Evolutionary conservation across 2,113 vertebrate species (phyloP).

Genomic region (Callionymus lyra): DNA sequence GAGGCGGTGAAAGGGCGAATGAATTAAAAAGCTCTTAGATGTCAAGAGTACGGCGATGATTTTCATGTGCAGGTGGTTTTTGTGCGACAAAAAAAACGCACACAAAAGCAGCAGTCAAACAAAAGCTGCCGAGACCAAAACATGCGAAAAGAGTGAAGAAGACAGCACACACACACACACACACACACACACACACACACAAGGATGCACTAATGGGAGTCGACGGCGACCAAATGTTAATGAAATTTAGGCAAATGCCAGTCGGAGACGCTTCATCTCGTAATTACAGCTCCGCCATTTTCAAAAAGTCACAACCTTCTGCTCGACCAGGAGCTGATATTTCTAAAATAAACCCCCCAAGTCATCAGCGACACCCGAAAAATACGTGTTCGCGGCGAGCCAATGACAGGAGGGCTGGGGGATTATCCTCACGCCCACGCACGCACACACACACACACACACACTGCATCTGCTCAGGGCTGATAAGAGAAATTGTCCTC

Average conservation of each 20-base stretch:
- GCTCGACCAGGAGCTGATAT: conserved; percentile 23
- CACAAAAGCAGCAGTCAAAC: background rate
- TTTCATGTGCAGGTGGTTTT: conserved; percentile 7
- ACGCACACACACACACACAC: conserved; percentile 16
- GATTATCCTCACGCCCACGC: conserved; percentile 42
- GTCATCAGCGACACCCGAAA: conserved; percentile 39
- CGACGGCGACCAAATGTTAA: conserved; percentile 4
- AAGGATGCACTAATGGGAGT: conserved; percentile 1
- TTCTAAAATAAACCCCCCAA: conserved; percentile 31
- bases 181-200: conserved; percentile 13
- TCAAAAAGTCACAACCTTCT: conserved; percentile 24
- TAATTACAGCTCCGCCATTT: conserved; percentile 36
- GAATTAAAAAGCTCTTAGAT: conserved; percentile 8
- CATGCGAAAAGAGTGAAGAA: conserved; percentile 15
- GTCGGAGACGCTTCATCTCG: conserved; percentile 22
- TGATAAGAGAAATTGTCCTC: conserved; percentile 58
- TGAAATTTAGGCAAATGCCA: conserved; percentile 35
- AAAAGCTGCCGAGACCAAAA: too few relatives aligned
- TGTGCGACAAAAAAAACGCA: conserved; percentile 6
- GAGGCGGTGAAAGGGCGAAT: conserved; percentile 12
- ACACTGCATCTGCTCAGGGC: conserved; percentile 48
- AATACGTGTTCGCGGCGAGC: conserved; percentile 32
- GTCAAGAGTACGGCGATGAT: conserved; percentile 5
- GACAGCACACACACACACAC: conserved; percentile 19
- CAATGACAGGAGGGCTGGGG: conserved; percentile 36